Evolutionary conservation across 2,888 invertebrate genomes (phyloP).

Genomic region (Xylota segnis): DNA sequence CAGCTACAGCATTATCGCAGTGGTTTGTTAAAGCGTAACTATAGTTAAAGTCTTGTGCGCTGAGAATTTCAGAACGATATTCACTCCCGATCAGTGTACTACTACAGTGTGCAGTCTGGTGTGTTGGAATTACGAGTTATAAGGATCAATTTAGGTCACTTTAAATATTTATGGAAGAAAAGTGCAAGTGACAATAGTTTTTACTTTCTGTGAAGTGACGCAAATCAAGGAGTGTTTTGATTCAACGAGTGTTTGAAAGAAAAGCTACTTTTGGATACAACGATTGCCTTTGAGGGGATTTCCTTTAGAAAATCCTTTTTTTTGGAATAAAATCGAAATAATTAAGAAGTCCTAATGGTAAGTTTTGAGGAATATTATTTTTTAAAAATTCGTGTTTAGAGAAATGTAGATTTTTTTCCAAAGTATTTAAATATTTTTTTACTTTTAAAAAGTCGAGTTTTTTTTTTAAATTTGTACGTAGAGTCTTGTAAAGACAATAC

Average conservation of each 20-base stretch:
- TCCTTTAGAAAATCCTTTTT: background rate
- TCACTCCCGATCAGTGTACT: constrained; percentile 26
- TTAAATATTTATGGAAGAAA: background rate
- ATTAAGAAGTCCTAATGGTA: background rate
- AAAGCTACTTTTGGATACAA: background rate
- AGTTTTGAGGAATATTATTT: background rate
- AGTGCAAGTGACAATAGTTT: constrained; percentile 1
- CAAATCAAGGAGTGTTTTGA: background rate
- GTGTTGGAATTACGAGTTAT: background rate
- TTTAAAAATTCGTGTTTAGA: background rate
- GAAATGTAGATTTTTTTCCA: background rate
- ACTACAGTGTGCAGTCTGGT: constrained; percentile 19
- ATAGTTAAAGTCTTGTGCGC: constrained; percentile 1
- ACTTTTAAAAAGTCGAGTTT: too few relatives aligned
- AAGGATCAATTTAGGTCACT: constrained; percentile 10
- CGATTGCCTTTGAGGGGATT: background rate
- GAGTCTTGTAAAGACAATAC: too few relatives aligned
- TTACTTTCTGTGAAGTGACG: background rate
- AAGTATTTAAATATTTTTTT: background rate
- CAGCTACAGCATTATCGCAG: constrained; percentile 35
- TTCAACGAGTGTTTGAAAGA: background rate
- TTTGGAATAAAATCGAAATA: background rate
- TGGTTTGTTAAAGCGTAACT: constrained; percentile 26
- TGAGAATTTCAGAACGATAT: constrained; percentile 15
- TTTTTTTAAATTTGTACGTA: too few relatives aligned